phyloP scores from a whole-genome alignment of 2,113 vertebrate genomes.

The Toxotes chatareus region DNA sequence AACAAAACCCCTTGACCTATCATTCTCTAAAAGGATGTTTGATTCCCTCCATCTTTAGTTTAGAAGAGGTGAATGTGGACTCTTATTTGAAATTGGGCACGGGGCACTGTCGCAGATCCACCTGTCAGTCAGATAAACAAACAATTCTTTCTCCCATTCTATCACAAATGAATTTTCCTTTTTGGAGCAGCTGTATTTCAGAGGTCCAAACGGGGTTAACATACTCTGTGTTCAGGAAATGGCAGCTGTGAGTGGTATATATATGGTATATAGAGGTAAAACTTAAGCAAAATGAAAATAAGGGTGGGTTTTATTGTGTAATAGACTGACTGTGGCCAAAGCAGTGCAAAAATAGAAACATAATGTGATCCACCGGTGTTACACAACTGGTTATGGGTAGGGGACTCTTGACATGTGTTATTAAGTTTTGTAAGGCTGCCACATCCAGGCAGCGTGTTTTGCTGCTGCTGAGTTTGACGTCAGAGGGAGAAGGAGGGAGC shows the following conservation, averaged over 20 bases:
- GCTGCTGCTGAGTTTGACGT: slow-evolving; percentile 69
- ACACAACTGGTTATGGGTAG: slow-evolving; percentile 71
- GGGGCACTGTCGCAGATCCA: too few species aligned
- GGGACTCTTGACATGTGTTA: slow-evolving; percentile 70
- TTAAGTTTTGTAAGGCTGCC: slow-evolving; percentile 62
- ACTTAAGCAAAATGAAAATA: slow-evolving; percentile 38
- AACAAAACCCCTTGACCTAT: too few species aligned
- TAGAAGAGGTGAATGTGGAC: too few species aligned
- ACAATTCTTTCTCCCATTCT: too few species aligned
- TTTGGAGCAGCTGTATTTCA: background rate
- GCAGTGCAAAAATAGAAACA: slow-evolving; percentile 64
- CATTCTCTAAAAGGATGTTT: too few species aligned
- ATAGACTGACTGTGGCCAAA: slow-evolving; percentile 52
- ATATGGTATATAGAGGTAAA: slow-evolving; percentile 20
- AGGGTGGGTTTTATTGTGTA: slow-evolving; percentile 67
- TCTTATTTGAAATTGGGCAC: too few species aligned
- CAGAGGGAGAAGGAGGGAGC: slow-evolving; percentile 35
- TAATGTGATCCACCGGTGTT: slow-evolving; percentile 71
- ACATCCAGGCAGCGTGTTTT: slow-evolving; percentile 49
- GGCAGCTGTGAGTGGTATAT: slow-evolving; percentile 5
- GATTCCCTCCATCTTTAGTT: too few species aligned
- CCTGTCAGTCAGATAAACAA: too few species aligned
- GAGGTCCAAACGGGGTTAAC: background rate
- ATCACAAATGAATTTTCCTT: too few species aligned
- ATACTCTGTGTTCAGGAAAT: slow-evolving; percentile 18